These are phyloP conservation scores for Thaumetopoea pityocampa DNA, from an alignment of 1,140 invertebrate species.

Conservation along the genomic window DNA sequence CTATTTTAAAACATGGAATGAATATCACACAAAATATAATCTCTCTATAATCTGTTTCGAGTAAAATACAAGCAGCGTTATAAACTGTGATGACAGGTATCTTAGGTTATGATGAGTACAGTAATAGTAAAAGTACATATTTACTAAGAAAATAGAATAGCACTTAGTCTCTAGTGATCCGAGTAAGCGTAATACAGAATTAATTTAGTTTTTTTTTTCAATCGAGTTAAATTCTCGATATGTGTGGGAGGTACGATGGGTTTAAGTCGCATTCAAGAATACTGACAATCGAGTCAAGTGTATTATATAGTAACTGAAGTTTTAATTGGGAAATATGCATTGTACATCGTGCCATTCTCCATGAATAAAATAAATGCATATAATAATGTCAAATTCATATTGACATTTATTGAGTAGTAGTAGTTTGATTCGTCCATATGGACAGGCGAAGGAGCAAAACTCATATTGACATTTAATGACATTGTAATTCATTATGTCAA, in stretches of 20 bases:
- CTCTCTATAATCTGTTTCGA: constrained; percentile 31
- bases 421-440: too few relatives aligned
- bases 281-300: too few relatives aligned
- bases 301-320: too few relatives aligned
- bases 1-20: constrained; percentile 59
- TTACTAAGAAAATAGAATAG: constrained; percentile 72
- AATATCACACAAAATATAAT: constrained; percentile 66
- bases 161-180: constrained; percentile 70
- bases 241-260: constrained; percentile 54
- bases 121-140: constrained; percentile 56
- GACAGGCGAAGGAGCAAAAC: too few relatives aligned
- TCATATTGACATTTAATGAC: too few relatives aligned
- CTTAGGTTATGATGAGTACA: constrained; percentile 50
- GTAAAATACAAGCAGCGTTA: constrained; percentile 33
- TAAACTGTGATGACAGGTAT: constrained; percentile 37
- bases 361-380: too few relatives aligned
- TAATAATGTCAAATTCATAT: too few relatives aligned
- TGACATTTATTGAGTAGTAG: too few relatives aligned
- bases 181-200: constrained; percentile 75
- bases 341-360: too few relatives aligned
- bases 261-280: constrained; percentile 44
- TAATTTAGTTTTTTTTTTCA: constrained; percentile 66
- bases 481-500: too few relatives aligned
- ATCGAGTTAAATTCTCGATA: constrained; percentile 69
- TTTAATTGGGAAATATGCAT: too few relatives aligned